Conservation (phyloP, 2,888 invertebrate genomes). For the Coelopa pilipes region DNA sequence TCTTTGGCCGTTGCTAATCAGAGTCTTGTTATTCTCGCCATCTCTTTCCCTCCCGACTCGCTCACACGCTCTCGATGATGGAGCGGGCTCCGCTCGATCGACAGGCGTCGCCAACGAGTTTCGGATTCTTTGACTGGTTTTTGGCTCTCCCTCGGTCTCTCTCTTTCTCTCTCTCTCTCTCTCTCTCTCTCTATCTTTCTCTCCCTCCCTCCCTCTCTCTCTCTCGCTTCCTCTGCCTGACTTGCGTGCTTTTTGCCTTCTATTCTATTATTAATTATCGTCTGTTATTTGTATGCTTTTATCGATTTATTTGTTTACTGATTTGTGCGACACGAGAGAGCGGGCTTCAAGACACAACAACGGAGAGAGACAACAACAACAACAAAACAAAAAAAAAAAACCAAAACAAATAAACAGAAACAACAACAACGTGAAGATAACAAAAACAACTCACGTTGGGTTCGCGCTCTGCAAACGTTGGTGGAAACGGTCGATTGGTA, state of each 20-base stretch:
- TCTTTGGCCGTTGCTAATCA: background rate
- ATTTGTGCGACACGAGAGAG: constrained; percentile 8
- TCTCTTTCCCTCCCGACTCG: background rate
- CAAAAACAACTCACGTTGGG: constrained; percentile 2
- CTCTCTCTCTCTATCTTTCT: no score
- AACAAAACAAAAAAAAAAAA: background rate
- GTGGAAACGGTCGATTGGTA: background rate
- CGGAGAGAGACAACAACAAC: background rate
- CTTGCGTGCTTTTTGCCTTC: background rate
- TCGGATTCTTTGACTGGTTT: constrained; percentile 4
- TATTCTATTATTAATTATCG: constrained; percentile 19
- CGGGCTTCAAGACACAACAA: constrained; percentile 1
- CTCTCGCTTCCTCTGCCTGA: background rate
- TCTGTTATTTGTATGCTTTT: background rate
- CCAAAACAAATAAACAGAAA: no score
- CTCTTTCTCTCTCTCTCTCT: no score
- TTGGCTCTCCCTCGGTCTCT: no score
- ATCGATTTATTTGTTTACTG: constrained; percentile 20
- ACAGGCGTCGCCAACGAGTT: constrained; percentile 3
- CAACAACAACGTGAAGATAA: no score
- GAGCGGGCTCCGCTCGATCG: background rate
- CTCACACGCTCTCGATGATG: background rate
- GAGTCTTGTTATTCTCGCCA: background rate
- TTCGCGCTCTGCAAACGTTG: constrained; percentile 2
- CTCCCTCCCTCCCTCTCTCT: no score